Conservation (phyloP, 2,797 vertebrate species). For the Melanotaenia trifasciata region DNA sequence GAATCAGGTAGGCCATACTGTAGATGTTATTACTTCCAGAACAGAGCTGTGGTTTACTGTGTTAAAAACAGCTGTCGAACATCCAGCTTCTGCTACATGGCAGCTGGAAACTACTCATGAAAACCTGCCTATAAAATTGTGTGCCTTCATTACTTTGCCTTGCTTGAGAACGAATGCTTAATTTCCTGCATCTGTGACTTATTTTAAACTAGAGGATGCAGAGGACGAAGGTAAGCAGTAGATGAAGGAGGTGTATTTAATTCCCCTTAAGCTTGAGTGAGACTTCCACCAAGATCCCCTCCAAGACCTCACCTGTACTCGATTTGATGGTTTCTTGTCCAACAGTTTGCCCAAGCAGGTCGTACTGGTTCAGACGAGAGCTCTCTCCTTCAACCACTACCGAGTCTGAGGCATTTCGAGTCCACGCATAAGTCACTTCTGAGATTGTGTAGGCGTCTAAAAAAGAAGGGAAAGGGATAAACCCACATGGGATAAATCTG, state of each 20-base stretch:
- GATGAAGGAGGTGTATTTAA: slow-evolving; percentile 9
- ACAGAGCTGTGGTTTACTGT: background rate
- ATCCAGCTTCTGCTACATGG: background rate
- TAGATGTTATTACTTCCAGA: background rate
- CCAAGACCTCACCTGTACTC: slow-evolving; percentile 90
- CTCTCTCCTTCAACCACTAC: slow-evolving; percentile 96
- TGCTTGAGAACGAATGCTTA: background rate
- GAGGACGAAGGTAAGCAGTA: slow-evolving; percentile 1
- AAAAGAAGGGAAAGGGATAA: slow-evolving; percentile 37
- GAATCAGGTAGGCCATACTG: background rate
- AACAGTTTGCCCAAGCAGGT: slow-evolving; percentile 94
- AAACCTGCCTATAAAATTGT: background rate
- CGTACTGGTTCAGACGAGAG: slow-evolving; percentile 96
- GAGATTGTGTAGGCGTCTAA: slow-evolving; percentile 96
- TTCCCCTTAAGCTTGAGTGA: background rate
- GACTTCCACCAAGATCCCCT: background rate
- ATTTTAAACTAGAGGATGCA: slow-evolving; percentile 1
- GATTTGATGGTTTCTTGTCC: slow-evolving; percentile 97
- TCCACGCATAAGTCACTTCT: slow-evolving; percentile 98
- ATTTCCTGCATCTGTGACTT: background rate
- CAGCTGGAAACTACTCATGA: background rate
- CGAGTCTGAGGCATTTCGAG: slow-evolving; percentile 92
- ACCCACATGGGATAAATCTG: slow-evolving; percentile 42
- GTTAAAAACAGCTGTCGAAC: background rate
- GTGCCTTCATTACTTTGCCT: background rate